Percentiles rank a stretch among this genome's conserved stretches.
phyloP scores from a whole-genome alignment of 2,797 vertebrate genomes.

The Myotis vivesi region DNA sequence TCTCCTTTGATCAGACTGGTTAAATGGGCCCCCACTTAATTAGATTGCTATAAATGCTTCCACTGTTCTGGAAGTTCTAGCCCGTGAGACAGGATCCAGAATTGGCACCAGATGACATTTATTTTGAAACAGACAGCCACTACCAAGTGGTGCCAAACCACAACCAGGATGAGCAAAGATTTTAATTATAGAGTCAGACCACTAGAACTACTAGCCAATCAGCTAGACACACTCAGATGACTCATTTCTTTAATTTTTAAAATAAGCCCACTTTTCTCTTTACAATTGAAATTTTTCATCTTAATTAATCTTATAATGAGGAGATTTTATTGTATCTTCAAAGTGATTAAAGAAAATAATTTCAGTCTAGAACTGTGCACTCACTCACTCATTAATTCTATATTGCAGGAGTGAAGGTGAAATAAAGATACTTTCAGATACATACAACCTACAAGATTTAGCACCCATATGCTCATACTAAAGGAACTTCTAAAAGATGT shows the following conservation, averaged over 20 bases:
- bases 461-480: background rate
- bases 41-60: background rate
- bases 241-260: slow-evolving; percentile 19
- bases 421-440: background rate
- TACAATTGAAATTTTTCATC: background rate
- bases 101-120: background rate
- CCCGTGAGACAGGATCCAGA: slow-evolving; percentile 12
- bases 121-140: slow-evolving; percentile 13
- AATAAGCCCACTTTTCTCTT: background rate
- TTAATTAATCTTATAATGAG: background rate
- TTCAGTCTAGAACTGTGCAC: background rate
- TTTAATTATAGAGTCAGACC: slow-evolving; percentile 41
- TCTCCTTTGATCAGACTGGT: background rate
- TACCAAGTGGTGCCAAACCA: background rate
- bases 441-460: background rate
- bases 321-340: background rate
- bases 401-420: background rate
- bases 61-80: background rate
- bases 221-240: background rate
- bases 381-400: background rate
- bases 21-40: background rate
- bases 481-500: background rate
- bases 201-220: background rate
- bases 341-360: slow-evolving; percentile 32
- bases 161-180: background rate